phyloP scores from a whole-genome alignment of 2,888 invertebrate genomes.

The Xanthia togata region DNA sequence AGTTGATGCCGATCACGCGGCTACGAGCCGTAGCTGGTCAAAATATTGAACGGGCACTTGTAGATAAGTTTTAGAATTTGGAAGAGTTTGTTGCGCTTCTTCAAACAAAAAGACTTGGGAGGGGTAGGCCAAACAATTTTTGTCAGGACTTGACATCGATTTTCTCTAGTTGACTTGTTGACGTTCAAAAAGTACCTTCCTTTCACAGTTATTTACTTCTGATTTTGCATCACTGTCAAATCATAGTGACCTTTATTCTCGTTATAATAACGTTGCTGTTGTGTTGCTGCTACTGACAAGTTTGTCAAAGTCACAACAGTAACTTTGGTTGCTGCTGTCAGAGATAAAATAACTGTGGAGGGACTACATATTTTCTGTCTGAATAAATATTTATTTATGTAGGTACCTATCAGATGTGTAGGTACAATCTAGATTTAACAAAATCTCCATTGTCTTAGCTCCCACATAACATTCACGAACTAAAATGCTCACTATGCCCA shows the following conservation, averaged over 20 bases:
- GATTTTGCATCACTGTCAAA: background rate
- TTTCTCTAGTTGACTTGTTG: background rate
- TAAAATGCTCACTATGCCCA: constrained; percentile 29
- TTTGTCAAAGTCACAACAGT: background rate
- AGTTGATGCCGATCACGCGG: constrained; percentile 26
- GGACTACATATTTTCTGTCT: background rate
- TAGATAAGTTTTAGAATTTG: constrained; percentile 8
- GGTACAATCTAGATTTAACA: background rate
- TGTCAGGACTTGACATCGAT: background rate
- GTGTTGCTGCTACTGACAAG: background rate
- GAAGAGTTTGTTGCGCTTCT: background rate
- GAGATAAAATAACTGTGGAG: background rate
- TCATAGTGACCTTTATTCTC: background rate
- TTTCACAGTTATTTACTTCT: background rate
- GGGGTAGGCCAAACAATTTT: background rate
- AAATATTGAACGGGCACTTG: background rate
- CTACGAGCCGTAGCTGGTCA: background rate
- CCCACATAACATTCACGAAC: constrained; percentile 12
- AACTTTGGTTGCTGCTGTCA: background rate
- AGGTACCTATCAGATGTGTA: background rate
- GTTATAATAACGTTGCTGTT: background rate
- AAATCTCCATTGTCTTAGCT: constrained; percentile 1
- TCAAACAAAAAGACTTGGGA: background rate
- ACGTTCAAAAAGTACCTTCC: no score
- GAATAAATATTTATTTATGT: background rate